These are phyloP conservation scores for Panthera tigris DNA, from an alignment of 2,113 vertebrate genomes.

Conservation along the genomic window DNA sequence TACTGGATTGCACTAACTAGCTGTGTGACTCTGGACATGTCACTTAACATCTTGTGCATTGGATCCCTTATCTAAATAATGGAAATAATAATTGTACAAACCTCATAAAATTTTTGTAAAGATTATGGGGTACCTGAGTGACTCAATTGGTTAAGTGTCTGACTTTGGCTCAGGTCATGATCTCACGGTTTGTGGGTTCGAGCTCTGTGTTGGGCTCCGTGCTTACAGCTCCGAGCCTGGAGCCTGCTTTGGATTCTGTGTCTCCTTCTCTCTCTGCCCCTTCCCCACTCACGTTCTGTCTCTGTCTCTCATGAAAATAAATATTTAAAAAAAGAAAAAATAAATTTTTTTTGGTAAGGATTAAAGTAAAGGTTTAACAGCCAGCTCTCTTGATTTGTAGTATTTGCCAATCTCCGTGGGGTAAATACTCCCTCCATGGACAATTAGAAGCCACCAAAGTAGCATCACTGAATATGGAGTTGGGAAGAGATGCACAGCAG, in stretches of 20 bases:
- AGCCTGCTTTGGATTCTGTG: no score
- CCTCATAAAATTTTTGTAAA: background rate
- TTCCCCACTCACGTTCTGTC: no score
- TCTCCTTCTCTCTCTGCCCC: no score
- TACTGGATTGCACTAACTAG: background rate
- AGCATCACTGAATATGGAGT: background rate
- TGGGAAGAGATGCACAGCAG: background rate
- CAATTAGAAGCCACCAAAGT: background rate
- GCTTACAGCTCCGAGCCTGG: no score
- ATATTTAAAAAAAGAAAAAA: no score
- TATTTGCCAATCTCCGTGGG: background rate
- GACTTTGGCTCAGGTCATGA: no score
- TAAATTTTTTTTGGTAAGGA: background rate
- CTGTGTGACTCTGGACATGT: background rate
- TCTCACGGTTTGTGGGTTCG: no score
- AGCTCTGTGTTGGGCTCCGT: no score
- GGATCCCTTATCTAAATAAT: background rate
- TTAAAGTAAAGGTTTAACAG: background rate
- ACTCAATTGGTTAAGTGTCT: no score
- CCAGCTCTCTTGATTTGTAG: background rate
- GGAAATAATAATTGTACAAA: background rate
- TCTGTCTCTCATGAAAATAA: no score
- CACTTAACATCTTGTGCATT: background rate
- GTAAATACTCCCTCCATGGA: background rate
- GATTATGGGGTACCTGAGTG: background rate